Conservation (phyloP, 2,888 invertebrate species). For the Strigamia crassipes region DNA sequence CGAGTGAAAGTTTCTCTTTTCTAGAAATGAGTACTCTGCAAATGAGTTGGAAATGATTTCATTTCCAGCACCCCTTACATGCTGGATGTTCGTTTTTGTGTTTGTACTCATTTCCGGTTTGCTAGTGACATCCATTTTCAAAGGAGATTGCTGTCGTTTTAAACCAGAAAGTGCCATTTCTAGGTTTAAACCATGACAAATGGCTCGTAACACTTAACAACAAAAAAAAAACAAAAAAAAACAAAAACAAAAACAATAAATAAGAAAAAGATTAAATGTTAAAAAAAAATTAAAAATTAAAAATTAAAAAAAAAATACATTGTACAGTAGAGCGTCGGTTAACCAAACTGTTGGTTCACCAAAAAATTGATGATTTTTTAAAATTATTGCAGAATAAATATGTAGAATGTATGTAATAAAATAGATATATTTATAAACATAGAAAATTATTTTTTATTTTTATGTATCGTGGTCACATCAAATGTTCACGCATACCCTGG, state of each 20-base stretch:
- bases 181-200: neutral
- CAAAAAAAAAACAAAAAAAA: neutral
- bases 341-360: no score
- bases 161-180: slow-evolving; percentile 11
- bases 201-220: neutral
- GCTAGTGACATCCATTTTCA: slow-evolving; percentile 14
- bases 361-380: no score
- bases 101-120: slow-evolving; percentile 16
- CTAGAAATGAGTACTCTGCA: slow-evolving; percentile 12
- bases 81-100: slow-evolving; percentile 21
- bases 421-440: no score
- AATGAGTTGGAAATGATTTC: slow-evolving; percentile 21
- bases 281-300: no score
- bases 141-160: slow-evolving; percentile 21
- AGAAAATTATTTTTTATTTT: no score
- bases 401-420: no score
- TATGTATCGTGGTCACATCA: no score
- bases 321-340: no score
- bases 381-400: no score
- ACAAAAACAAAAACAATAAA: neutral
- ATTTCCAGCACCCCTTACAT: slow-evolving; percentile 9
- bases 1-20: slow-evolving; percentile 12
- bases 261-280: no score
- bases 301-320: no score
- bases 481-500: no score